Percentiles rank a stretch among this genome's conserved stretches.
Evolutionary conservation across 1,140 invertebrate genomes (phyloP).

Genomic region (Myzus persicae): DNA sequence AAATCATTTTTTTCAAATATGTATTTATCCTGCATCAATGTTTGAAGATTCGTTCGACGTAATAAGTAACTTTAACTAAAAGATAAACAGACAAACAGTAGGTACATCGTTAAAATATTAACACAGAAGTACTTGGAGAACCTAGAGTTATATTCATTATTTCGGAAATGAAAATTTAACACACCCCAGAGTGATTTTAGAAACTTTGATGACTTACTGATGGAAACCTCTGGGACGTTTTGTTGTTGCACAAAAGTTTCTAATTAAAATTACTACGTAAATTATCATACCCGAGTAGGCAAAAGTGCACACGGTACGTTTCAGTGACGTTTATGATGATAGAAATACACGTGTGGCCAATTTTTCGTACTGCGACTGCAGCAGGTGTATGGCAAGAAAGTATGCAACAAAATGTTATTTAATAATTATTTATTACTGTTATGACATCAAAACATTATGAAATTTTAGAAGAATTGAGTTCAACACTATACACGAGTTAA

Average conservation of each 20-base stretch:
- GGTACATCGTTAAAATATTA: neutral
- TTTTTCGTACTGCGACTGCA: neutral
- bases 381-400: too few species aligned
- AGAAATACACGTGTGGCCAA: neutral
- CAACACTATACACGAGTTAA: neutral
- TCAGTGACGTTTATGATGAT: slow-evolving; percentile 17
- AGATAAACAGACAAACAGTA: neutral
- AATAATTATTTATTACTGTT: neutral
- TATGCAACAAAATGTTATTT: neutral
- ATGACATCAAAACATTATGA: neutral
- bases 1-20: neutral
- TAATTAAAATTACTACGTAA: slow-evolving; percentile 48
- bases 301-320: neutral
- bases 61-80: neutral
- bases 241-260: slow-evolving; percentile 38
- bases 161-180: slow-evolving; percentile 46
- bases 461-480: neutral
- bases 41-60: neutral
- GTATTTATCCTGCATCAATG: neutral
- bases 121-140: neutral
- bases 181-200: slow-evolving; percentile 44
- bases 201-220: slow-evolving; percentile 47
- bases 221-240: slow-evolving; percentile 24
- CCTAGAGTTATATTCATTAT: neutral
- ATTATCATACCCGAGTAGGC: neutral